Evolutionary conservation across 2,113 vertebrate genomes (phyloP), one percentile per base, ranked within the genome.

Genomic region (Deroptyus accipitrinus): DNA sequence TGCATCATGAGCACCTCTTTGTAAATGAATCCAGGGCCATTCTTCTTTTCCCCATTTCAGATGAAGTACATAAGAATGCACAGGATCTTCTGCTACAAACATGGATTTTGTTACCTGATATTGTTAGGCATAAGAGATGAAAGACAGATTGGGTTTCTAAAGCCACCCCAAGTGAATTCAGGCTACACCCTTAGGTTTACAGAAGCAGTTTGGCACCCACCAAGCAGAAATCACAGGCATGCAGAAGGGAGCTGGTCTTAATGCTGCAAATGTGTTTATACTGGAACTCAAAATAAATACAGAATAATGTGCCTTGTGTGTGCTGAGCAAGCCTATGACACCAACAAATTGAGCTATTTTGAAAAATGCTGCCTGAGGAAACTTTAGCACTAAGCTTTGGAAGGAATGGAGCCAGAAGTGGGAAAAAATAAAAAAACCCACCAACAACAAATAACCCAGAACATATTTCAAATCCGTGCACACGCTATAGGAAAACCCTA

Each of bases 241-340:
- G 72, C 84, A 86, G 74, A 94, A 67, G 59, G 76, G 77, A 96
- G 74, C 81, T 70, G 68, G 90, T 92, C 75, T 93, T 97, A 92
- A 89, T 89, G 94, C 75, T 94, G 81, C 79, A 97, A 97, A 95
- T 95, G 87, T 83, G 92, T 97, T 97, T 95, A 88, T 96, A 88
- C 95, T 96, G 92, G 91, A 96, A 95, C 95, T 85, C 89, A 97
- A 96, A 98, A 96, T 86, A 96, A 97, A 96, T 90, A 96, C 72
- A 67, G 92, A 96, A 97, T 96, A 95, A 95, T 81, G 88, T 85
- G 90, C 88, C 93, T 92, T 94, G 91, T 91, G 88, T 96, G 91
- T 54, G 76, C 86, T 79, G 80, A 93, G 91, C 86, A 76, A 94
- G 74, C n/a, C 95, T 90, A 80, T 86, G 95, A 97, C 69, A 96